Evolutionary conservation across 2,113 vertebrate species (phyloP).

Genomic region (Hymenochirus boettgeri): DNA sequence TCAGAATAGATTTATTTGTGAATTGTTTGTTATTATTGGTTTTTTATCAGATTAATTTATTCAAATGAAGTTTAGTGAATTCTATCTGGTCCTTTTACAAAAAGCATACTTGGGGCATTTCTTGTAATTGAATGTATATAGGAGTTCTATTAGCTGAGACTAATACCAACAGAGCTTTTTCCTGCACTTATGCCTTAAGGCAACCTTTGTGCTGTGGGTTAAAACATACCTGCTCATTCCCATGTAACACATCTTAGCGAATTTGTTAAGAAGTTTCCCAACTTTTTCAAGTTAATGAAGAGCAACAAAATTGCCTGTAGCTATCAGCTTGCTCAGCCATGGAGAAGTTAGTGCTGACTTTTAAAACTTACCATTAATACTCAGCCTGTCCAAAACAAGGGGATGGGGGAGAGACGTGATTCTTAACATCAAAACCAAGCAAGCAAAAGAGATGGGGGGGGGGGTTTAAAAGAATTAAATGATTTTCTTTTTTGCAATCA

Average conservation of each 20-base stretch:
- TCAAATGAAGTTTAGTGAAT: too few species aligned
- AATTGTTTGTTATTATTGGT: too few species aligned
- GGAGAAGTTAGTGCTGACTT: slow-evolving; percentile 60
- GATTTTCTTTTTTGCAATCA: slow-evolving; percentile 22
- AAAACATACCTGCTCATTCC: slow-evolving; percentile 58
- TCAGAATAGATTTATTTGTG: too few species aligned
- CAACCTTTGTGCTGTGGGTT: slow-evolving; percentile 52
- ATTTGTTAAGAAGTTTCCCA: slow-evolving; percentile 45
- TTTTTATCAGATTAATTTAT: too few species aligned
- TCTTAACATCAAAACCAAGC: slow-evolving; percentile 42
- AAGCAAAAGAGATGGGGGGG: slow-evolving; percentile 24
- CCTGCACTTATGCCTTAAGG: slow-evolving; percentile 41
- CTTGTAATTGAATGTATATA: slow-evolving; percentile 40
- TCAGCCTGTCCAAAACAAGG: slow-evolving; percentile 40
- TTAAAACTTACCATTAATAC: slow-evolving; percentile 63
- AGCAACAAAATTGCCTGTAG: slow-evolving; percentile 56
- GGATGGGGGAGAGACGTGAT: neutral
- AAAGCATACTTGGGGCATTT: too few species aligned
- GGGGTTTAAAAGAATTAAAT: too few species aligned
- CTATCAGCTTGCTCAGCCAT: slow-evolving; percentile 60
- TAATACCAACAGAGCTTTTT: slow-evolving; percentile 41
- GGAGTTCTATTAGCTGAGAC: slow-evolving; percentile 38
- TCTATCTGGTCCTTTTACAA: too few species aligned
- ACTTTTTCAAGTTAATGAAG: slow-evolving; percentile 51
- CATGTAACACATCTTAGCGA: slow-evolving; percentile 57